Evolutionary conservation across 2,888 invertebrate genomes (phyloP).

Genomic region (Latrodectus hesperus): DNA sequence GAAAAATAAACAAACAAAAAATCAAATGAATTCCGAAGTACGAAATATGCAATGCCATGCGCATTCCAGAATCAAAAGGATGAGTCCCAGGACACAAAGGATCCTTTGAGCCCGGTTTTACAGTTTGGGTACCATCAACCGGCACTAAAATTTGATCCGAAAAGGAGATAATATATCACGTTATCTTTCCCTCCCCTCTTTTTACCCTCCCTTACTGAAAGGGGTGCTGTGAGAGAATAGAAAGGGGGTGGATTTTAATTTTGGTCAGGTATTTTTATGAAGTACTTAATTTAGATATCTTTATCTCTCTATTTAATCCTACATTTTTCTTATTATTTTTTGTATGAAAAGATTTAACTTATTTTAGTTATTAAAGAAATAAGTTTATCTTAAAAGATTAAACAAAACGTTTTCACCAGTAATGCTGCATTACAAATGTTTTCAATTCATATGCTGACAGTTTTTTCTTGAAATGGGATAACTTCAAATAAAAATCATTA

Average conservation of each 20-base stretch:
- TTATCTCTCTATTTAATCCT: too few species aligned
- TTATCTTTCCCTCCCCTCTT: slow-evolving; percentile 3
- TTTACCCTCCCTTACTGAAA: neutral
- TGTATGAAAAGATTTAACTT: too few species aligned
- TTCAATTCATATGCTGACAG: too few species aligned
- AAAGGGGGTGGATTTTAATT: neutral
- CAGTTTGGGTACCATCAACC: neutral
- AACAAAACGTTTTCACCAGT: too few species aligned
- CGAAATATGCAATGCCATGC: slow-evolving; percentile 5
- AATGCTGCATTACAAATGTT: too few species aligned
- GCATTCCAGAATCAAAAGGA: slow-evolving; percentile 20
- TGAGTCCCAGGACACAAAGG: slow-evolving; percentile 21
- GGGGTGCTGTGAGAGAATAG: neutral
- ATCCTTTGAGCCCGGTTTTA: slow-evolving; percentile 9
- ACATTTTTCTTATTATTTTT: too few species aligned
- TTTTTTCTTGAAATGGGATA: too few species aligned
- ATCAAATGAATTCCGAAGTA: slow-evolving; percentile 9
- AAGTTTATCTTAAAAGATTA: too few species aligned
- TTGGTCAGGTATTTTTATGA: too few species aligned
- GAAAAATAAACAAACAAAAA: slow-evolving; percentile 4
- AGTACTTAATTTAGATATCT: too few species aligned
- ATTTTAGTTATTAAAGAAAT: too few species aligned
- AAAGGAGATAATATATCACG: slow-evolving; percentile 49
- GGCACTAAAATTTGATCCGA: slow-evolving; percentile 39
- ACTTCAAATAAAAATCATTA: too few species aligned